phyloP scores from a whole-genome alignment of 2,113 vertebrate species.

The Phalacrocorax pelagicus region DNA sequence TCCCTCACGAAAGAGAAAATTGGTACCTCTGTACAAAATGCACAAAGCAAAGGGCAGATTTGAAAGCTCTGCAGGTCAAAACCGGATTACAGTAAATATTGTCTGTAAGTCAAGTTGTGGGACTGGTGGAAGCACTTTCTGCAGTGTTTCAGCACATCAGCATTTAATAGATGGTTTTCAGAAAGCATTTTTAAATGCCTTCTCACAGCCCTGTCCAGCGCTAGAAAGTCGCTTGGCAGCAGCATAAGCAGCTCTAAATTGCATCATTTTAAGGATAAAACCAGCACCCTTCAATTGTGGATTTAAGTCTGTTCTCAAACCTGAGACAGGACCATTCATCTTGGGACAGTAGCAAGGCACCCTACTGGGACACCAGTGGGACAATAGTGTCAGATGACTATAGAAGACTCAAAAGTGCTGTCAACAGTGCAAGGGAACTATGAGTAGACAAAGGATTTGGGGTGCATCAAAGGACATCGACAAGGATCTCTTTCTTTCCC shows the following conservation, averaged over 20 bases:
- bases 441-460: background rate
- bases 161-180: background rate
- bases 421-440: background rate
- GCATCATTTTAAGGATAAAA: background rate
- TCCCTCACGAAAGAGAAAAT: background rate
- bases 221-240: background rate
- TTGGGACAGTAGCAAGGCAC: background rate
- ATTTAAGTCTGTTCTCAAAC: background rate
- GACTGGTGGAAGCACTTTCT: background rate
- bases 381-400: accelerated
- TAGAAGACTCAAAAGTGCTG: background rate
- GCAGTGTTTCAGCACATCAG: background rate
- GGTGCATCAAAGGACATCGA: background rate
- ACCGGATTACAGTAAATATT: background rate
- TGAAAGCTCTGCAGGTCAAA: background rate
- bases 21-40: background rate
- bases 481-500: background rate
- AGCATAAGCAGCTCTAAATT: background rate
- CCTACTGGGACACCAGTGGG: background rate
- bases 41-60: background rate
- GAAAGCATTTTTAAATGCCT: background rate
- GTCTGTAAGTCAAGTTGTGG: background rate
- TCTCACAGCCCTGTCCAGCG: background rate
- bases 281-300: background rate
- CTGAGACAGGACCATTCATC: background rate